Evolutionary conservation across 2,113 vertebrate genomes (phyloP).

Genomic region (Psephotus haematonotus): DNA sequence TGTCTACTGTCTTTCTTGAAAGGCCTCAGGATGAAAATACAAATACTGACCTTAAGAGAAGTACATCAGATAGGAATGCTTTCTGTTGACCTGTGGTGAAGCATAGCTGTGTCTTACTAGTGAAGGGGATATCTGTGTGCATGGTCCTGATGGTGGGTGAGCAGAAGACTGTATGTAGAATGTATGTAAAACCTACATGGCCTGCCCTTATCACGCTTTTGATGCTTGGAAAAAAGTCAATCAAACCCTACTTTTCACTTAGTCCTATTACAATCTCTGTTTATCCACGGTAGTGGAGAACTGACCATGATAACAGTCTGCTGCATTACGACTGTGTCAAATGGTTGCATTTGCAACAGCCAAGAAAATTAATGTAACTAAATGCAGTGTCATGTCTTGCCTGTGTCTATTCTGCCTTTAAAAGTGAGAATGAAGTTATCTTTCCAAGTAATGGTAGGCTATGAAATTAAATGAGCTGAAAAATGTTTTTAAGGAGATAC

Average conservation of each 20-base stretch:
- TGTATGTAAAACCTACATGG: rapidly evolving
- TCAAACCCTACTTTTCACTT: neutral
- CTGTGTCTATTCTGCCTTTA: neutral
- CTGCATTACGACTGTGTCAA: neutral
- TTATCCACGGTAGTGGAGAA: neutral
- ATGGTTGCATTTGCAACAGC: neutral
- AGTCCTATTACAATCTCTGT: neutral
- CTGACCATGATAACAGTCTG: neutral
- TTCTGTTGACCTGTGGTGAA: neutral
- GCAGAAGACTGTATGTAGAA: rapidly evolving
- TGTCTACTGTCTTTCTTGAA: neutral
- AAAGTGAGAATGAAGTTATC: neutral
- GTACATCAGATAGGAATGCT: neutral
- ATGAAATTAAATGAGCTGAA: neutral
- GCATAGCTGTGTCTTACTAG: neutral
- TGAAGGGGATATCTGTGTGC: neutral
- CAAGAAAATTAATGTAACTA: neutral
- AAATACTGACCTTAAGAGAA: neutral
- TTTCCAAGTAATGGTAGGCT: neutral
- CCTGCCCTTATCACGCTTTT: neutral
- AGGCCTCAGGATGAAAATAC: neutral
- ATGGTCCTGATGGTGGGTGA: neutral
- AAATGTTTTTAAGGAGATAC: neutral
- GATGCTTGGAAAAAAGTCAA: neutral
- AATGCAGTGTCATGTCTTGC: neutral